Percentiles rank a stretch among this genome's conserved stretches.
phyloP scores from a whole-genome alignment of 1,140 invertebrate genomes.

The Trichonephila clavipes region DNA sequence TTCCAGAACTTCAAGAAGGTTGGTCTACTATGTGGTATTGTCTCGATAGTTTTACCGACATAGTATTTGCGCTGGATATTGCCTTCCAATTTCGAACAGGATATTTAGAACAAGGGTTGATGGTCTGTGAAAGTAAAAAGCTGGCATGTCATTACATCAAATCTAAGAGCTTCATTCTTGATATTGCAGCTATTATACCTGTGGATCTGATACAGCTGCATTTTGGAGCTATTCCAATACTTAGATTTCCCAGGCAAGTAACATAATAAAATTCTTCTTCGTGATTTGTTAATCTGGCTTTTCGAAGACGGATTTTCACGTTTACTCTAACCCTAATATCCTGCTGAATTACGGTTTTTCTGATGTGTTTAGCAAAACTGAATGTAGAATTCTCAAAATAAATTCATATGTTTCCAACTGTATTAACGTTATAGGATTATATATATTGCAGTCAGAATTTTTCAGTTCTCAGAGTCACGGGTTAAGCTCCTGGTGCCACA shows the following conservation, averaged over 20 bases:
- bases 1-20: slow-evolving; percentile 89
- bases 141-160: slow-evolving; percentile 93
- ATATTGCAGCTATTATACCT: slow-evolving; percentile 90
- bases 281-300: no score
- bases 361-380: no score
- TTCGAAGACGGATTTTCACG: no score
- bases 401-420: no score
- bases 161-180: slow-evolving; percentile 92
- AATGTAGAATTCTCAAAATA: no score
- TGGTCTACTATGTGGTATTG: slow-evolving; percentile 87
- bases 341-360: no score
- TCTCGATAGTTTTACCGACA: slow-evolving; percentile 91
- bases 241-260: slow-evolving; percentile 82
- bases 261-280: background rate
- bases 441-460: no score
- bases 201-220: slow-evolving; percentile 92
- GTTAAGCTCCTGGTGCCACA: no score
- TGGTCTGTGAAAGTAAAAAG: slow-evolving; percentile 95
- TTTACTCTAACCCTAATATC: no score
- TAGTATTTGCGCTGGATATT: slow-evolving; percentile 93
- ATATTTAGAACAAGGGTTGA: slow-evolving; percentile 96
- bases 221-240: slow-evolving; percentile 89
- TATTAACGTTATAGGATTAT: no score
- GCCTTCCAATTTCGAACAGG: slow-evolving; percentile 95
- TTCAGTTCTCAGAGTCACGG: no score